Percentiles rank a stretch among this genome's conserved stretches.
phyloP scores from a whole-genome alignment of 2,888 invertebrate genomes.

The Trichacis sp. region DNA sequence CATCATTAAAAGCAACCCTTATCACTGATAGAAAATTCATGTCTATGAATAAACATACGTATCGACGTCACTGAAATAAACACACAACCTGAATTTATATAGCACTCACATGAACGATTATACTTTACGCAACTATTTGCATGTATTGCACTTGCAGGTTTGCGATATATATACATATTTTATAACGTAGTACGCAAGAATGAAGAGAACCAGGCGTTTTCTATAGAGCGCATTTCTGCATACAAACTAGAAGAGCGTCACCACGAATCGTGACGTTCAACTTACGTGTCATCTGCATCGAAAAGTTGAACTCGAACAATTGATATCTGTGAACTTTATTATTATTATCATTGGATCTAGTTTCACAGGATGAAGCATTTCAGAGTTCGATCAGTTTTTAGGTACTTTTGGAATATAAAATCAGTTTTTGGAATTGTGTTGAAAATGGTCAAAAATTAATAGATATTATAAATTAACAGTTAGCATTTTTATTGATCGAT shows the following conservation, averaged over 20 bases:
- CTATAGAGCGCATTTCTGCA: conserved; percentile 33
- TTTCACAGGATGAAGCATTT: too few relatives aligned
- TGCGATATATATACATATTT: conserved; percentile 23
- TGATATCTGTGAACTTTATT: background rate
- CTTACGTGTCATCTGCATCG: background rate
- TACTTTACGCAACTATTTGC: conserved; percentile 30
- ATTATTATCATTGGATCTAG: too few relatives aligned
- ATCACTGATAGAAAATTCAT: too few relatives aligned
- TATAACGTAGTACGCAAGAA: conserved; percentile 30
- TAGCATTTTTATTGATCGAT: too few relatives aligned
- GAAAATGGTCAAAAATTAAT: too few relatives aligned
- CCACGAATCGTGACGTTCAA: background rate
- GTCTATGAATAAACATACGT: too few relatives aligned
- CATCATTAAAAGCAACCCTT: too few relatives aligned
- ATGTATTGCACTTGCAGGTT: conserved; percentile 16
- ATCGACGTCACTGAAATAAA: too few relatives aligned
- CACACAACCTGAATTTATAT: conserved; percentile 13
- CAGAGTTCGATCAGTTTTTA: too few relatives aligned
- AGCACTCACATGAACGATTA: conserved; percentile 27
- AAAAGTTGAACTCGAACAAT: background rate
- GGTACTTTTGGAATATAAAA: too few relatives aligned
- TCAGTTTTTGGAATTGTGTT: too few relatives aligned
- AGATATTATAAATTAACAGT: too few relatives aligned
- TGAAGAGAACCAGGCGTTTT: conserved; percentile 32
- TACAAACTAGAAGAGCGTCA: conserved; percentile 28